Conservation (phyloP, 2,113 vertebrate genomes). For the Bucco capensis region DNA sequence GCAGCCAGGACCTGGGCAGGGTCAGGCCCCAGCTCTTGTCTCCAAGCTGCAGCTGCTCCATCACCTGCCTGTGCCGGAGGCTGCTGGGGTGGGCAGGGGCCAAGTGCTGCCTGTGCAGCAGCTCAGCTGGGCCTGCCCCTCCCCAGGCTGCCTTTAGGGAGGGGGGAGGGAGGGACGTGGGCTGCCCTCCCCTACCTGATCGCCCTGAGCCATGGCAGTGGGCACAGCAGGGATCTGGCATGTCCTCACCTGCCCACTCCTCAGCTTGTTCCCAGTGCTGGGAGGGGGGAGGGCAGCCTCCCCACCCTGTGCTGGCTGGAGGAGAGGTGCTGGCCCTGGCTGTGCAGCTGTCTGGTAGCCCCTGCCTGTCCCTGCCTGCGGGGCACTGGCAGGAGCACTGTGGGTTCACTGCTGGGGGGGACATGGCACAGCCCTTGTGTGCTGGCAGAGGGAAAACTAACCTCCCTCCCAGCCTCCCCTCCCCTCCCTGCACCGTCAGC, state of each 20-base stretch:
- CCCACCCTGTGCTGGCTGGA: background rate
- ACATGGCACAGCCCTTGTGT: background rate
- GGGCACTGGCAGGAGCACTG: background rate
- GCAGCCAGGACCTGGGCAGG: background rate
- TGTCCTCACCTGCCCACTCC: background rate
- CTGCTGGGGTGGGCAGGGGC: background rate
- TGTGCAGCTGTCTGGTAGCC: background rate
- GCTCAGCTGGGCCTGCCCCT: background rate
- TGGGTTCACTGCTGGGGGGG: background rate
- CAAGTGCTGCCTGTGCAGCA: background rate
- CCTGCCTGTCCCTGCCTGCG: background rate
- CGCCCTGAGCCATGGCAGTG: background rate
- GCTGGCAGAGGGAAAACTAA: background rate
- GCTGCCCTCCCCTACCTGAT: background rate
- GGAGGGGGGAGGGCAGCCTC: too few species aligned
- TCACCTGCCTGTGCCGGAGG: background rate
- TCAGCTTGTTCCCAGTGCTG: background rate
- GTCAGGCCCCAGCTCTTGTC: background rate
- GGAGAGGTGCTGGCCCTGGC: background rate
- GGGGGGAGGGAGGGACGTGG: background rate
- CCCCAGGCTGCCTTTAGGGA: rapidly evolving
- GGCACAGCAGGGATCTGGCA: rapidly evolving
- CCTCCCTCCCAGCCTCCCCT: background rate
- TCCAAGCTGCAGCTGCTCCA: background rate
- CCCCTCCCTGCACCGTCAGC: background rate